A percentile compares a stretch with the other conserved stretches of the same genome.
Evolutionary conservation across 1,140 invertebrate species (phyloP).

Genomic region (Limonius californicus): DNA sequence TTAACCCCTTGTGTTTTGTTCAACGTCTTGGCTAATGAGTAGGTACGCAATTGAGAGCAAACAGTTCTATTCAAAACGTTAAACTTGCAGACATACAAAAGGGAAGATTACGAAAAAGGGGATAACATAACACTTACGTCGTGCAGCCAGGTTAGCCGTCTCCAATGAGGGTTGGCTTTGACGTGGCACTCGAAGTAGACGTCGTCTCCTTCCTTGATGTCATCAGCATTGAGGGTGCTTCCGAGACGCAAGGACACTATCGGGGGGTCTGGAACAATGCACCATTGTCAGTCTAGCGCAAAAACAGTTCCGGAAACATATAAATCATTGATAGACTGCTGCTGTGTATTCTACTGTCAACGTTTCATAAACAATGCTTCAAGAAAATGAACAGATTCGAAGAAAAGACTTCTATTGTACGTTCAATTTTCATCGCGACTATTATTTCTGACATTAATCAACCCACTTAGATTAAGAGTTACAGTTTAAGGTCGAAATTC

Average conservation of each 20-base stretch:
- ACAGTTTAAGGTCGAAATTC: background rate
- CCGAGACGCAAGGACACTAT: conserved; percentile 77
- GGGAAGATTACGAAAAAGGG: no score
- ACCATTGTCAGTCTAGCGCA: conserved; percentile 27
- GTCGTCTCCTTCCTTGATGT: conserved; percentile 89
- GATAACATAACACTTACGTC: conserved; percentile 60
- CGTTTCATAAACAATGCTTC: conserved; percentile 28
- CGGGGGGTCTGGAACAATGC: conserved; percentile 69
- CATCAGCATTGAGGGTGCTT: conserved; percentile 77
- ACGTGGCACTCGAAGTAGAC: conserved; percentile 93
- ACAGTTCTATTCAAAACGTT: no score
- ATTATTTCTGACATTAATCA: conserved; percentile 7
- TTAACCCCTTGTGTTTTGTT: no score
- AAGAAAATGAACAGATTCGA: conserved; percentile 30
- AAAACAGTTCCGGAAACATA: conserved; percentile 29
- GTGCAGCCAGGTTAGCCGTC: conserved; percentile 82
- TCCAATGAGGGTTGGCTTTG: conserved; percentile 78
- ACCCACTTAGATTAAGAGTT: background rate
- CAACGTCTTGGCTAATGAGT: no score
- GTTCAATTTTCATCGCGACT: background rate
- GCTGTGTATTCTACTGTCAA: conserved; percentile 19
- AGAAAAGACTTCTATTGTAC: conserved; percentile 19
- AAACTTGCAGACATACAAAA: no score
- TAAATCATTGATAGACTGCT: conserved; percentile 36
- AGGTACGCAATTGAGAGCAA: no score